phyloP scores from a whole-genome alignment of 2,113 vertebrate genomes.

The Cyphomyrus discorhynchus region DNA sequence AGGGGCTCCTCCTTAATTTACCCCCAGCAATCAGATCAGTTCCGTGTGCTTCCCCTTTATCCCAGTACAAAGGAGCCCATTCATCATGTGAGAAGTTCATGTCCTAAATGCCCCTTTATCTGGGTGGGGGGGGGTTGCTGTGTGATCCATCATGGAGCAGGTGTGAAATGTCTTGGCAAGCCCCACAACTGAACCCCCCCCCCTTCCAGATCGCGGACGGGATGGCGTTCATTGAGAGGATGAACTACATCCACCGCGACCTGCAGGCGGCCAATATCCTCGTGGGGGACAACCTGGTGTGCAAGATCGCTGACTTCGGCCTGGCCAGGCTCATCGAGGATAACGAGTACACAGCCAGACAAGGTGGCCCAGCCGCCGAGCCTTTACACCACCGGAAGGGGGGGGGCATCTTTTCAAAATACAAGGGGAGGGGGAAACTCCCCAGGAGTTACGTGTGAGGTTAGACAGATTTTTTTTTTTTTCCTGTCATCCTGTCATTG shows the following conservation, averaged over 20 bases:
- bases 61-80: too few species aligned
- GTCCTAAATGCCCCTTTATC: too few species aligned
- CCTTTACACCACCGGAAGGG: background rate
- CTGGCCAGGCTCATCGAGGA: conserved; percentile 94
- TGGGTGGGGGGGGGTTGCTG: too few species aligned
- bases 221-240: conserved; percentile 97
- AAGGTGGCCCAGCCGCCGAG: conserved; percentile 61
- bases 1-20: too few species aligned
- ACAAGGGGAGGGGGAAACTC: background rate
- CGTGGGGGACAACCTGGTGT: conserved; percentile 89
- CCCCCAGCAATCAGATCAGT: too few species aligned
- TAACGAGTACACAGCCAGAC: conserved; percentile 91
- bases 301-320: conserved; percentile 94
- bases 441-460: background rate
- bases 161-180: too few species aligned
- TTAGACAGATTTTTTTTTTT: too few species aligned
- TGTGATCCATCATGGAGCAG: too few species aligned
- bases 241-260: conserved; percentile 97
- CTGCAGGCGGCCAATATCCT: conserved; percentile 92
- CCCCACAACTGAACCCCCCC: too few species aligned
- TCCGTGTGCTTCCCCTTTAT: too few species aligned
- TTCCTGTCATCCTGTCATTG: too few species aligned
- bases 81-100: too few species aligned
- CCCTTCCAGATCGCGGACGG: conserved; percentile 79
- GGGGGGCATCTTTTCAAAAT: background rate